A percentile compares a stretch with the other conserved stretches of the same genome.
Evolutionary conservation across 2,888 invertebrate species (phyloP).

Genomic region (Ornithoptera priamus): DNA sequence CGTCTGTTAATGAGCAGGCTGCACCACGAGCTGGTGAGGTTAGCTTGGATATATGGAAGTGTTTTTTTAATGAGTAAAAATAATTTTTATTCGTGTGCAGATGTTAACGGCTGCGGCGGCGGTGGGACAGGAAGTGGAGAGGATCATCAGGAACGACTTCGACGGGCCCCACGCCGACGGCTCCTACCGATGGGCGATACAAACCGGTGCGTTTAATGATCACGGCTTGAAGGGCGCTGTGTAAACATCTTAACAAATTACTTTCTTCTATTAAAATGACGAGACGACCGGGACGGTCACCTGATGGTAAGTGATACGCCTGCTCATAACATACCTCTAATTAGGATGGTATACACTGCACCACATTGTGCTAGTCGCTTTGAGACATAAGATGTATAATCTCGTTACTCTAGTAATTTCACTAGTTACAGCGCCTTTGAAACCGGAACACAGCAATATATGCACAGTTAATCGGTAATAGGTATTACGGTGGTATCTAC

Average conservation of each 20-base stretch:
- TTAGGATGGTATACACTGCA: no score
- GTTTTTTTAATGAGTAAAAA: not conserved
- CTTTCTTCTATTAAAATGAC: no score
- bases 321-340: no score
- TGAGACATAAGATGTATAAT: no score
- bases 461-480: not conserved
- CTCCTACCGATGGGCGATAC: conserved; percentile 61
- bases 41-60: not conserved
- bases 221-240: not conserved
- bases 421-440: no score
- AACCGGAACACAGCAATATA: not conserved
- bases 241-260: no score
- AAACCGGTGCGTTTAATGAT: conserved; percentile 45
- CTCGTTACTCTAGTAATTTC: no score
- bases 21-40: no score
- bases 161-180: conserved; percentile 57
- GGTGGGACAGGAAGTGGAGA: conserved; percentile 3
- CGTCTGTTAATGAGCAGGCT: no score
- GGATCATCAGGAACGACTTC: conserved; percentile 55
- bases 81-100: not conserved
- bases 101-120: not conserved
- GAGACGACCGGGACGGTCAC: no score
- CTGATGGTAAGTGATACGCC: no score
- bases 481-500: not conserved
- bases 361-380: no score